Conservation (phyloP, 2,888 invertebrate genomes). For the Diogma glabrata region DNA sequence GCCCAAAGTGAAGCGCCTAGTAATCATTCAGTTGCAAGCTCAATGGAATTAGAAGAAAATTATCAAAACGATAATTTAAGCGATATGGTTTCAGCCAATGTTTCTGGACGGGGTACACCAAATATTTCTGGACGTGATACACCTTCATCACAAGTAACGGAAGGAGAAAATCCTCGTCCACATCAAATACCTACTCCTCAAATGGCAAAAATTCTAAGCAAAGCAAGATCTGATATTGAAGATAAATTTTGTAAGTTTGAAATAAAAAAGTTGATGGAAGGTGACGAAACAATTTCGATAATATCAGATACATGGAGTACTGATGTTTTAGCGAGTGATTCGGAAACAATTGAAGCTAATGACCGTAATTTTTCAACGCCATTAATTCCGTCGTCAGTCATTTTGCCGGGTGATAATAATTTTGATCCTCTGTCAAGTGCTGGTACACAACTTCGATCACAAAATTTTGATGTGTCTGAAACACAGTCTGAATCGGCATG, state of each 20-base stretch:
- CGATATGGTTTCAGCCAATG: conserved; percentile 95
- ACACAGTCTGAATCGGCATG: conserved; percentile 93
- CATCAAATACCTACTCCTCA: conserved; percentile 39
- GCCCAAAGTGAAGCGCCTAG: conserved; percentile 93
- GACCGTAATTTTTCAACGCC: conserved; percentile 42
- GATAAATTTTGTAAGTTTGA: conserved; percentile 99
- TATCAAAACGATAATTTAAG: conserved; percentile 88
- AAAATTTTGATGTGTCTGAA: conserved; percentile 66
- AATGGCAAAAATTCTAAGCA: conserved; percentile 54
- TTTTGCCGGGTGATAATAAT: conserved; percentile 37
- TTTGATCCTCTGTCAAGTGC: conserved; percentile 30
- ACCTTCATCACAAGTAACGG: conserved; percentile 84
- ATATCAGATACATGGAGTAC: conserved; percentile 99
- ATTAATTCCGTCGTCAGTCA: conserved; percentile 35
- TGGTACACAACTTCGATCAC: conserved; percentile 27
- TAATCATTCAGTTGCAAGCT: conserved; percentile 88
- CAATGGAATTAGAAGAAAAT: conserved; percentile 76
- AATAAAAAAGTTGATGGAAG: conserved; percentile 66
- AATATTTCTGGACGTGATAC: conserved; percentile 96
- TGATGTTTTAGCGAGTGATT: conserved; percentile 93
- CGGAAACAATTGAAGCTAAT: conserved; percentile 78
- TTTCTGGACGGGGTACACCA: conserved; percentile 81
- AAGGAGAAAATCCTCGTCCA: conserved; percentile 51
- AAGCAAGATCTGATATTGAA: conserved; percentile 88
- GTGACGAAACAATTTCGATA: conserved; percentile 92